Conservation (phyloP, 2,113 vertebrate species). For the Salvator merianae region DNA sequence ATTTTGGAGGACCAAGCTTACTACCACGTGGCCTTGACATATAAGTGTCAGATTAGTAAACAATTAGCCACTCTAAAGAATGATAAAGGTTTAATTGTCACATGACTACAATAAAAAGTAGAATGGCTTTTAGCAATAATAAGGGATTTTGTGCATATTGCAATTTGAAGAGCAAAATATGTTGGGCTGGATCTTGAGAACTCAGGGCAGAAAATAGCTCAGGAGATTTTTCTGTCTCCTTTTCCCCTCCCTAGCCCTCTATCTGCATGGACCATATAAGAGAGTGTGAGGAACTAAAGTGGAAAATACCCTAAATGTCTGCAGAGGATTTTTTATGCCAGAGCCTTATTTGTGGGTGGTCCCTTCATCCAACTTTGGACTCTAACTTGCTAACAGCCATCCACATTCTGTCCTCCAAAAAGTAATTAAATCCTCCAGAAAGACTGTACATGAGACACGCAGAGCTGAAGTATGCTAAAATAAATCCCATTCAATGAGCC, state of each 20-base stretch:
- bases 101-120: conserved; percentile 33
- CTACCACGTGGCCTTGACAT: background rate
- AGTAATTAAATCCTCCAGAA: background rate
- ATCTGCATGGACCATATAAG: no score
- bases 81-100: conserved; percentile 46
- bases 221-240: background rate
- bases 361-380: background rate
- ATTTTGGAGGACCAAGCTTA: background rate
- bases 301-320: no score
- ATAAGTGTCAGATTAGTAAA: background rate
- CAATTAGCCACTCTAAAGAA: conserved; percentile 20
- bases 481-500: background rate
- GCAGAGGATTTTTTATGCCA: no score
- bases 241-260: background rate
- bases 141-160: background rate
- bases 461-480: background rate
- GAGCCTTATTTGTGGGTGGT: background rate
- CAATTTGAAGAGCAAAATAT: background rate
- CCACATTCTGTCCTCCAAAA: background rate
- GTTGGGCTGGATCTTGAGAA: background rate
- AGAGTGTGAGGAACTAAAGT: no score
- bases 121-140: conserved; percentile 41
- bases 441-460: background rate
- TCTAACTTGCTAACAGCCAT: background rate
- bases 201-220: background rate